These are phyloP conservation scores for Pharmacophagus antenor DNA, from an alignment of 2,888 invertebrate genomes.

Conservation along the genomic window DNA sequence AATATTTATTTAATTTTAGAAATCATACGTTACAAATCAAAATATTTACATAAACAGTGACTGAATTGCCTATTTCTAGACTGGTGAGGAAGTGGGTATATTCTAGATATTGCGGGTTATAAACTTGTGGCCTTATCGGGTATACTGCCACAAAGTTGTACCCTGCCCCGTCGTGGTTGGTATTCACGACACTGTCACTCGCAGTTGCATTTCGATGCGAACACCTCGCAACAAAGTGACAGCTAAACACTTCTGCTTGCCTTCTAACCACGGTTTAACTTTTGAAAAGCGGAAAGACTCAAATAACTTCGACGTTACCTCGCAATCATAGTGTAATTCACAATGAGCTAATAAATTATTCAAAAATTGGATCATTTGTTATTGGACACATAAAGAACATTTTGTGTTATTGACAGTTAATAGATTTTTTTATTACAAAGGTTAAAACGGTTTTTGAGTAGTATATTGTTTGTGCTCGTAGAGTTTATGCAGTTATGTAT, in stretches of 20 bases:
- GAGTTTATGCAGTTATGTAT: neutral
- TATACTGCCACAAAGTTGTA: conserved; percentile 45
- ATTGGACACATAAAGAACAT: neutral
- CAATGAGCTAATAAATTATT: conserved; percentile 14
- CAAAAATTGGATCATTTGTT: neutral
- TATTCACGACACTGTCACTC: conserved; percentile 47
- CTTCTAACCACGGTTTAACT: conserved; percentile 40
- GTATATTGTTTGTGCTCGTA: neutral
- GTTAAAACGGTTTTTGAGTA: neutral
- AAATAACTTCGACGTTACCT: conserved; percentile 35
- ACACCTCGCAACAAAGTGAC: conserved; percentile 68
- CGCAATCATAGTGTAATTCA: conserved; percentile 6
- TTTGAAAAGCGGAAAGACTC: conserved; percentile 42
- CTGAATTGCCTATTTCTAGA: conserved; percentile 38
- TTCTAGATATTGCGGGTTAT: conserved; percentile 43
- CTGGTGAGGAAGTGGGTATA: conserved; percentile 43
- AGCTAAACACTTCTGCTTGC: conserved; percentile 60
- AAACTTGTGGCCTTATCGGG: conserved; percentile 46
- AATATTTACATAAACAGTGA: conserved; percentile 36
- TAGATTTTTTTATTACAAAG: neutral
- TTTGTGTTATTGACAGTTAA: conserved; percentile 1
- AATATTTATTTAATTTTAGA: too few species aligned
- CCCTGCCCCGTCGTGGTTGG: conserved; percentile 36
- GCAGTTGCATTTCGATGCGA: conserved; percentile 54
- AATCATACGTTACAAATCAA: too few species aligned